These are phyloP conservation scores for Pelosia muscerda DNA, from an alignment of 2,888 invertebrate genomes.

Conservation along the genomic window DNA sequence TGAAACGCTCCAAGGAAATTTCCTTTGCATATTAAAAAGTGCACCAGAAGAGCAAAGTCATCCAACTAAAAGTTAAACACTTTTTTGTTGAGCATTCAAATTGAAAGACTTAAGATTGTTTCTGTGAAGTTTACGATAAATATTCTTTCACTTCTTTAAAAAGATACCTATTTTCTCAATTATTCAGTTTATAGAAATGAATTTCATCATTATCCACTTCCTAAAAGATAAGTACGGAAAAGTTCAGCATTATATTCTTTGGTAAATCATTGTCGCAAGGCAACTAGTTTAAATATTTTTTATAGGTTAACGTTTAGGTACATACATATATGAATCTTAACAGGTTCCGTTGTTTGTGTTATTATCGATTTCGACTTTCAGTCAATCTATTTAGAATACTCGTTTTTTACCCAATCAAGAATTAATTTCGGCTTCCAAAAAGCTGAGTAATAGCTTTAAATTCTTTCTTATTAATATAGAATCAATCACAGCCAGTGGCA, in stretches of 20 bases:
- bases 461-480: no score
- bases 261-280: no score
- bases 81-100: conserved; percentile 49
- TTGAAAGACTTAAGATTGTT: conserved; percentile 54
- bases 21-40: conserved; percentile 43
- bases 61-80: conserved; percentile 51
- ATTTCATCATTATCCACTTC: not conserved
- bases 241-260: not conserved
- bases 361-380: no score
- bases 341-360: no score
- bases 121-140: conserved; percentile 48
- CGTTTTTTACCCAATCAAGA: no score
- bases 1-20: conserved; percentile 40
- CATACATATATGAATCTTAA: no score
- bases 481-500: no score
- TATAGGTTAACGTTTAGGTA: no score
- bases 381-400: no score
- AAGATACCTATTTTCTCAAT: conserved; percentile 28
- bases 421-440: no score
- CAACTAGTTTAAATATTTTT: no score
- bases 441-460: no score
- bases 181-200: conserved; percentile 9
- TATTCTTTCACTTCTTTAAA: conserved; percentile 26
- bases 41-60: conserved; percentile 47
- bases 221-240: not conserved